Evolutionary conservation across 1,140 invertebrate genomes (phyloP), one percentile per base, ranked within the genome.

Genomic region (Zaprionus camerounensis): DNA sequence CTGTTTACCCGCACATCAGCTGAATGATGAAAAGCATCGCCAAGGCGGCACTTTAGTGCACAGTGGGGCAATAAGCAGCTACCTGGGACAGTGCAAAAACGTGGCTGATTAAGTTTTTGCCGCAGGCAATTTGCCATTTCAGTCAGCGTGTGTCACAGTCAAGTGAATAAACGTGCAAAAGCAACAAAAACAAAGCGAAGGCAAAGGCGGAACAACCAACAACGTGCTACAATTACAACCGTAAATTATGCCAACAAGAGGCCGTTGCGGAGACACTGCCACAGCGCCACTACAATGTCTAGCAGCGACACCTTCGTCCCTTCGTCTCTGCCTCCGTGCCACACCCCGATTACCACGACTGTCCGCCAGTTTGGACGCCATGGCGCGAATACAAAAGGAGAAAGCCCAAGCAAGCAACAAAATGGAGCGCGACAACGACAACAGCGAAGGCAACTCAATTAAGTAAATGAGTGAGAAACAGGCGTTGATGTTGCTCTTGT

Each of bases 41-140:
- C 6, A 46, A 44, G n/a, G 41, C 41, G 2, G 5, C 38, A 41
- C 15, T 22, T 9, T 24, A 9, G 1, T 26, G 24, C 49, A 55
- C 44, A 73, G 51, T 71, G 56, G 20, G 38, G 17, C 61, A 22
- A 44, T 38, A 28, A 65, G 46, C 17, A 41, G 59, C 53, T 51
- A 61, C 49, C 46, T 71, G 73, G 66, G 63, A 17, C 64, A 66
- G 62, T 76, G 65, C 79, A 69, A 49, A 86, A 86, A 86, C 82
- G 77, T 77, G 77, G 83, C 80, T 87, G 83, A 82, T 82, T 80
- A 86, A 86, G 80, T 82, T 84, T 70, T 86, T 86, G 83, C 83
- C 73, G 80, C 73, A 86, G 80, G 80, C 83, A 86, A 80, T 86
- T 86, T 86, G 77, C 80, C 76, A 80, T 68, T 80, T 80, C 76